A percentile compares a stretch with the other conserved stretches of the same genome.
Conservation (phyloP, 2,797 vertebrate species). For the Anguilla anguilla region DNA sequence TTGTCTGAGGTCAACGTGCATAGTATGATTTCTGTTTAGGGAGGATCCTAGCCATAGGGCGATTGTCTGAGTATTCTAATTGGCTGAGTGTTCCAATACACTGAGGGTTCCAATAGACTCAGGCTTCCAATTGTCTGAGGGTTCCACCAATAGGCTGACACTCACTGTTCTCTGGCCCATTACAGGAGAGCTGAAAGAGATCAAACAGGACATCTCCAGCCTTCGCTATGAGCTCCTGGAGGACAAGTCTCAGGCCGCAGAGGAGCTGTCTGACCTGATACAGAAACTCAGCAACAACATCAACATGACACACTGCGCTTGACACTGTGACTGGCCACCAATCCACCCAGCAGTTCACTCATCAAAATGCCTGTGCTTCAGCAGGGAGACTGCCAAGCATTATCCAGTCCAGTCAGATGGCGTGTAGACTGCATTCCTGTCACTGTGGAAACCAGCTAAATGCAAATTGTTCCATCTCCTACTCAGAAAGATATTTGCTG, state of each 20-base stretch:
- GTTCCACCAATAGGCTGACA: background rate
- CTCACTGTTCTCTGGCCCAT: background rate
- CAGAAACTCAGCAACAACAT: conserved; percentile 83
- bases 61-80: too few species aligned
- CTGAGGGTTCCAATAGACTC: too few species aligned
- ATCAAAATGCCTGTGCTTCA: background rate
- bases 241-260: conserved; percentile 85
- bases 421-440: background rate
- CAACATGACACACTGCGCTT: conserved; percentile 70
- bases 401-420: too few species aligned
- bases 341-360: background rate
- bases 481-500: background rate
- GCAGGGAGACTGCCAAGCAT: too few species aligned
- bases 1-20: too few species aligned
- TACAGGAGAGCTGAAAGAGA: conserved; percentile 86
- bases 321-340: conserved; percentile 36
- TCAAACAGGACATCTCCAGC: conserved; percentile 89
- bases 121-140: too few species aligned
- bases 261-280: conserved; percentile 81
- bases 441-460: background rate
- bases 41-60: too few species aligned
- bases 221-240: conserved; percentile 86
- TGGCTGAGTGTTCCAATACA: too few species aligned
- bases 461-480: background rate
- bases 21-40: too few species aligned